phyloP scores from a whole-genome alignment of 2,113 vertebrate genomes.

The Gavia stellata region DNA sequence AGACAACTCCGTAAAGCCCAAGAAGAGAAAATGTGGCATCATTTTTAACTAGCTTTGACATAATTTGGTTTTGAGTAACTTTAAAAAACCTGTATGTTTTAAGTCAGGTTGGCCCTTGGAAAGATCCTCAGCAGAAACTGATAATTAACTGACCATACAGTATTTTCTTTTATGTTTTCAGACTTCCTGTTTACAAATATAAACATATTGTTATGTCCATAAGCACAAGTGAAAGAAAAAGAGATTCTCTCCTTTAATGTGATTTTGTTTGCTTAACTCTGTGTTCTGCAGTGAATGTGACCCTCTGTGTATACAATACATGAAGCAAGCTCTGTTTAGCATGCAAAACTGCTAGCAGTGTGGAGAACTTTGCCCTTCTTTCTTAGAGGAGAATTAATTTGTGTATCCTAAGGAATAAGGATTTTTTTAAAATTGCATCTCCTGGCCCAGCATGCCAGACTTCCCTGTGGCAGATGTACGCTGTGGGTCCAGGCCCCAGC shows the following conservation, averaged over 20 bases:
- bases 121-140: not conserved
- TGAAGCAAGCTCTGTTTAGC: not conserved
- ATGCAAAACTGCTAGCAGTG: not conserved
- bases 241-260: slow-evolving; percentile 58
- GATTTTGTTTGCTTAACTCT: slow-evolving; percentile 52
- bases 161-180: not conserved
- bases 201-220: slow-evolving; percentile 8
- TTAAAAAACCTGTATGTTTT: not conserved
- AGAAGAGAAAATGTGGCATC: not conserved
- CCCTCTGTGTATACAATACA: slow-evolving; percentile 10
- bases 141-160: not conserved
- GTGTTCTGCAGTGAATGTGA: slow-evolving; percentile 39
- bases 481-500: not conserved
- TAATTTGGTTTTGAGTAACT: not conserved
- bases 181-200: slow-evolving; percentile 37
- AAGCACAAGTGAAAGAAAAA: slow-evolving; percentile 38
- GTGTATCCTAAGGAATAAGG: slow-evolving; percentile 1
- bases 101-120: not conserved
- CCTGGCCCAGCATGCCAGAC: not conserved
- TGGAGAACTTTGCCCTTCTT: slow-evolving; percentile 44
- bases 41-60: not conserved
- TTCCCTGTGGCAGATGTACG: not conserved
- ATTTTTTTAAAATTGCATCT: not conserved
- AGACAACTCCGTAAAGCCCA: not conserved
- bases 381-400: slow-evolving; percentile 47